Percentiles rank a stretch among this genome's conserved stretches.
Evolutionary conservation across 2,797 vertebrate genomes (phyloP).

Genomic region (Falco peregrinus): DNA sequence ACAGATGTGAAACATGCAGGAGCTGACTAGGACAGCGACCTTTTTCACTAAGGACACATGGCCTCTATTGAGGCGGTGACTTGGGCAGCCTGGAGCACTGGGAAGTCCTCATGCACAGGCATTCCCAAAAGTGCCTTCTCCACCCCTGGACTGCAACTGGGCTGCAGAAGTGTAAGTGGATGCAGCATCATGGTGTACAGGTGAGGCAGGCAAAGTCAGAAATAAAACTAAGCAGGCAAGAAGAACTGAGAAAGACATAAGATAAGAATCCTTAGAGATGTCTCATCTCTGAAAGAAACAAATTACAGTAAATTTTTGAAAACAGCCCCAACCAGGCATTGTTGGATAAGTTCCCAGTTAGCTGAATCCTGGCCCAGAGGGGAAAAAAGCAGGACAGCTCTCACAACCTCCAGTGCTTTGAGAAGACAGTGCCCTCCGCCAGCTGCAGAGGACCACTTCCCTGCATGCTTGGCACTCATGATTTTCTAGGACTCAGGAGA

Average conservation of each 20-base stretch:
- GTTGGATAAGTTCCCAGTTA: neutral
- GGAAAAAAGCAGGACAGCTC: neutral
- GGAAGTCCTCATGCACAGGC: neutral
- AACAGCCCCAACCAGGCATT: neutral
- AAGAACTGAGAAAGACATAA: neutral
- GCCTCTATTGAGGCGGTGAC: neutral
- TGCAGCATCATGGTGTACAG: rapidly evolving
- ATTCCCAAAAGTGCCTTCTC: neutral
- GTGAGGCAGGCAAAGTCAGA: neutral
- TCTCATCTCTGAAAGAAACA: neutral
- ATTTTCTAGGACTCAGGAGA: neutral
- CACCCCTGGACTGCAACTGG: neutral
- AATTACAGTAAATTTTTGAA: neutral
- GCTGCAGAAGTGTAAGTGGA: neutral
- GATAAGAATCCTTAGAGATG: neutral
- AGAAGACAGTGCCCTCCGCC: neutral
- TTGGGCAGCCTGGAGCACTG: neutral
- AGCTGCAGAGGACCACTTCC: neutral
- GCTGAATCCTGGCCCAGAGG: neutral
- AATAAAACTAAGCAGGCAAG: neutral
- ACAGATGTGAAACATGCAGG: neutral
- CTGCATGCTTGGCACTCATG: neutral
- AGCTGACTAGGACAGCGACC: neutral
- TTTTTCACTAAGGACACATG: neutral
- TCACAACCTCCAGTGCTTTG: neutral